Evolutionary conservation across 2,888 invertebrate genomes (phyloP), one percentile per base, ranked within the genome.

Genomic region (Macaria notata): DNA sequence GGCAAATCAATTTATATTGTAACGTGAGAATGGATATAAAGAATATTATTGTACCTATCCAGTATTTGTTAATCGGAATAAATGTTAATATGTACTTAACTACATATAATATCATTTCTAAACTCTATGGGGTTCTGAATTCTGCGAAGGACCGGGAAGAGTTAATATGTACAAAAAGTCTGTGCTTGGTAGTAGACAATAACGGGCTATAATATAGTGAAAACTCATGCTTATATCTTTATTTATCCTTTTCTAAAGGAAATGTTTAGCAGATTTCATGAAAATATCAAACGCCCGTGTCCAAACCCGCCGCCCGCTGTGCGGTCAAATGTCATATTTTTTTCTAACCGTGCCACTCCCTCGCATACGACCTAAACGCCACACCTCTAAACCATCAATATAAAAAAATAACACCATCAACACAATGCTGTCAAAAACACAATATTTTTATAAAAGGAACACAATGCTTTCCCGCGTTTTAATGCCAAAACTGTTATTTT

Each of bases 361-460:
- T 73, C 74, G 73, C 75, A 70, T 72, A 57, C 74, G 61, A 73
- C 79, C 77, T 73, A 9, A 30, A 41, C n/a, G 56, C 54, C 59
- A 59, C 83, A 81, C 83, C 81, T 75, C 64, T 6, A 67, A 41
- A 65, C 78, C 81, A 82, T 84, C 83, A 84, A 83, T 83, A 82
- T 78, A 68, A 65, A 65, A 64, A 70, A 44, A 39, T 36, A 41
- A 41, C 67, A 77, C 75, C 79, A 78, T 66, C 63, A 61, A 58
- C 73, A 83, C 79, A 83, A 83, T 75, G 68, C 75, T 43, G 56
- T 56, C 56, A 60, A 9, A 49, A 50, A 56, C 55, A 59, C 59
- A 53, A 46, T 60, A 54, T 58, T 58, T 53, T 45, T 56, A 44
- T 43, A 59, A 49, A 46, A 50, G 38, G n/a, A 30, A 45, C 36